Evolutionary conservation across 2,797 vertebrate species (phyloP).

Genomic region (Tadarida brasiliensis): DNA sequence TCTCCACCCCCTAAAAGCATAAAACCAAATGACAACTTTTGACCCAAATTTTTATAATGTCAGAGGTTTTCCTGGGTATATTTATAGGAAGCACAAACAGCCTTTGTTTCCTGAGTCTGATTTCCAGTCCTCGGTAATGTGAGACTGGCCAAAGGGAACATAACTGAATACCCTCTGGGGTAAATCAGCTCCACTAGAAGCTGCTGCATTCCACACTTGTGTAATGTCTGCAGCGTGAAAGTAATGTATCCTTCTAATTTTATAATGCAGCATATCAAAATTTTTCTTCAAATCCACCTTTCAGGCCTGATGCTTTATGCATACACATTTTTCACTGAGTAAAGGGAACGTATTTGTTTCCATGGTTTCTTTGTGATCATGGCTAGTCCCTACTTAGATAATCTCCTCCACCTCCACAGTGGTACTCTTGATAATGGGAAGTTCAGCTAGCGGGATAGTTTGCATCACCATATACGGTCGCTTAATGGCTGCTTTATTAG

Average conservation of each 20-base stretch:
- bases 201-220: background rate
- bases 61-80: background rate
- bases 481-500: conserved; percentile 98
- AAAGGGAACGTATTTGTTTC: conserved; percentile 69
- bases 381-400: conserved; percentile 82
- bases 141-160: conserved; percentile 52
- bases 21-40: background rate
- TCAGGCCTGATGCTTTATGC: background rate
- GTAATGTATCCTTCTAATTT: conserved; percentile 61
- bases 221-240: background rate
- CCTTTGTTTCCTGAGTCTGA: background rate
- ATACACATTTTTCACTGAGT: conserved; percentile 4
- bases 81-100: background rate
- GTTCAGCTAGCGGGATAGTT: conserved; percentile 88
- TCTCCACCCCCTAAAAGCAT: background rate
- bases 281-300: conserved; percentile 1
- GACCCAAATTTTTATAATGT: background rate
- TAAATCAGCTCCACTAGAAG: background rate
- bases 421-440: conserved; percentile 86
- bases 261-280: conserved; percentile 6
- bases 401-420: conserved; percentile 84
- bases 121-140: background rate
- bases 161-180: background rate
- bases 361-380: conserved; percentile 79
- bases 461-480: conserved; percentile 94